Base-by-base conservation (phyloP, 2,113 vertebrate species). In the Dipodomys stephensi region DNA sequence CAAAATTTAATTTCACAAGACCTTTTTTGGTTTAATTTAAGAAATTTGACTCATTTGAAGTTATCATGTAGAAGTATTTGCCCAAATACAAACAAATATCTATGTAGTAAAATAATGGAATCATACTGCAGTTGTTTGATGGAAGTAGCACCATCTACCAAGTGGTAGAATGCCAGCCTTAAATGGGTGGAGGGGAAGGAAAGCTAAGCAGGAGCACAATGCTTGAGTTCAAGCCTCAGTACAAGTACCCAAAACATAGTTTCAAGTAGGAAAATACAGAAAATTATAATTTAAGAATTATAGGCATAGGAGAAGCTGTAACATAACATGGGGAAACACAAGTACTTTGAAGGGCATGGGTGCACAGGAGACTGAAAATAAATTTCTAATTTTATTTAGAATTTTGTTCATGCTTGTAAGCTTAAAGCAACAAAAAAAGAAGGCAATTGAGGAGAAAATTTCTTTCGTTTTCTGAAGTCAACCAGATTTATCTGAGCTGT, bases 361-460 rank as follows among this genome's bases (percentile, higher is more conserved):
- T 90, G 18, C 44, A 67, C 13, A 15, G 27, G 67, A 28, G 16
- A 27, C 30, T 86, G 7, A 35, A 87, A 30, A 19, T 90, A 67
- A 85, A 90, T 86, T 90, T 83, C 39, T 91, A 71, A 92, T 78
- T 87, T 94, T 68, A 86, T 83, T 94, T 78, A 90, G 62, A 90
- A 72, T 88, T 88, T 87, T 87, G 39, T 93, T 89, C 78, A 39
- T 87, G 23, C 85, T 94, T 78, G 46, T 94, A 49, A 92, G 79
- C 30, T 68, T 53, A 13, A 67, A 87, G 72, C 30, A 46, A 64
- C 13, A 62, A 62, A 4, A 62, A 62, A 15, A 22, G 16, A 92
- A 78, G 19, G 9, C n/a, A 91, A 22, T 16, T 28, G 35, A 76
- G 28, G n/a, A 71, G 32, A 39, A 30, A 78, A 83, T 60, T 22